Conservation (phyloP, 2,797 vertebrate genomes). For the Enteromius afrohamiltoni region DNA sequence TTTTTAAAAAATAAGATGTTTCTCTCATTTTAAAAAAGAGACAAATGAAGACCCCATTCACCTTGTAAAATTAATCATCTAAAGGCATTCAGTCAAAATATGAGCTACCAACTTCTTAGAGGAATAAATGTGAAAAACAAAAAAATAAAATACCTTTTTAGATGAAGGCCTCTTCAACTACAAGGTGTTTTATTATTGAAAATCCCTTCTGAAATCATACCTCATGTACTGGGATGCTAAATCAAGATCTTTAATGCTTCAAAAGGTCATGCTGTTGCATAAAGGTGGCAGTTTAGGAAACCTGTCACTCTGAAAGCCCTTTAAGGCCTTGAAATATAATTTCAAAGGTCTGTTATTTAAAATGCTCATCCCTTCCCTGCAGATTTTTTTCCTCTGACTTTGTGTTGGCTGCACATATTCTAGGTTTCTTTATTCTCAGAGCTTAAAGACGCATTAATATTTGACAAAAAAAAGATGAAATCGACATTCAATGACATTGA, state of each 20-base stretch:
- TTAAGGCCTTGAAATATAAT: not conserved
- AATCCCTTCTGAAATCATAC: not conserved
- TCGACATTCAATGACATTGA: conserved; percentile 12
- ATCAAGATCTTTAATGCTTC: conserved; percentile 7
- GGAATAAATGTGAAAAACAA: conserved; percentile 1
- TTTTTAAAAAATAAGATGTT: not conserved
- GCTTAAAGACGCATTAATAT: conserved; percentile 14
- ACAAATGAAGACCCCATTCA: not conserved
- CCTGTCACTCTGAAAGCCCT: conserved; percentile 1
- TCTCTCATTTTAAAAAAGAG: not conserved
- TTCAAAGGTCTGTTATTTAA: conserved; percentile 29
- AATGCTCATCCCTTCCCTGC: not conserved
- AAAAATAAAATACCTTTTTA: not conserved
- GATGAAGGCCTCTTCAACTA: not conserved
- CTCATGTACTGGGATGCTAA: not conserved
- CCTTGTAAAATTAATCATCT: not conserved
- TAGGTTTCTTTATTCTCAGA: not conserved
- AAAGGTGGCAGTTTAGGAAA: conserved; percentile 33
- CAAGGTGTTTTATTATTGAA: not conserved
- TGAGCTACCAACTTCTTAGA: not conserved
- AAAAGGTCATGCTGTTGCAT: conserved; percentile 15
- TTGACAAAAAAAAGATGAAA: conserved; percentile 5
- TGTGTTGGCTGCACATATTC: not conserved
- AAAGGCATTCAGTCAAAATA: not conserved
- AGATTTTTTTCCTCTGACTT: not conserved